Conservation (phyloP, 2,797 vertebrate species). For the Hephaestus fuliginosus region DNA sequence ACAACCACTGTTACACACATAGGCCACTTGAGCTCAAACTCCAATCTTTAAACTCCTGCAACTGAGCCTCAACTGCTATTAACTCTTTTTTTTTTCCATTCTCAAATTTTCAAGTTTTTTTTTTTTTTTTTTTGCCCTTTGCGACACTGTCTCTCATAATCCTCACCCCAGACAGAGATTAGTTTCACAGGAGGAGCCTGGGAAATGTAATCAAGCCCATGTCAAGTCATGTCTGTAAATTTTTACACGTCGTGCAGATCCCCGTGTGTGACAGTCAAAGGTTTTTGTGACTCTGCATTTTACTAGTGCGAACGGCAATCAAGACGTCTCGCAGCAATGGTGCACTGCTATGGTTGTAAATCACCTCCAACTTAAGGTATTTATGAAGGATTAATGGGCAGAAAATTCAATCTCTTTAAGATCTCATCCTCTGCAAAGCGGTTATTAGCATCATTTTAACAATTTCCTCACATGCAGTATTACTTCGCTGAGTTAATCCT, state of each 20-base stretch:
- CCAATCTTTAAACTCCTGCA: neutral
- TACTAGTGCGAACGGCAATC: conserved; percentile 1
- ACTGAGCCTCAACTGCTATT: neutral
- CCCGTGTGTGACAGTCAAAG: neutral
- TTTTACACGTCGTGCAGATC: conserved; percentile 21
- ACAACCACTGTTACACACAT: neutral
- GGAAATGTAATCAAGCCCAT: conserved; percentile 55
- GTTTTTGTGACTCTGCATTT: conserved; percentile 22
- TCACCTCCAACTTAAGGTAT: conserved; percentile 10
- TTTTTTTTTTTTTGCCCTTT: neutral
- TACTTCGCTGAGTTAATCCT: conserved; percentile 2
- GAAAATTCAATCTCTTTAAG: neutral
- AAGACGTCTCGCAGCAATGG: conserved; percentile 2
- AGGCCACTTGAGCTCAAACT: neutral
- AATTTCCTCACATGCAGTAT: conserved; percentile 1
- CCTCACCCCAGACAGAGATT: conserved; percentile 39
- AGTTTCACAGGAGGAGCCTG: conserved; percentile 40
- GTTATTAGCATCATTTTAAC: neutral
- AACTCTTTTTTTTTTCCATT: neutral
- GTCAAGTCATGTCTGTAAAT: conserved; percentile 30
- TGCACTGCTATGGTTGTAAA: conserved; percentile 6
- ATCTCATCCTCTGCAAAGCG: conserved; percentile 2
- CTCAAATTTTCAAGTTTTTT: neutral
- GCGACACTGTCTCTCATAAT: conserved; percentile 40
- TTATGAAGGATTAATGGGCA: neutral